These are phyloP conservation scores for Phyto melanocephala DNA, from an alignment of 2,888 invertebrate species.

Conservation along the genomic window DNA sequence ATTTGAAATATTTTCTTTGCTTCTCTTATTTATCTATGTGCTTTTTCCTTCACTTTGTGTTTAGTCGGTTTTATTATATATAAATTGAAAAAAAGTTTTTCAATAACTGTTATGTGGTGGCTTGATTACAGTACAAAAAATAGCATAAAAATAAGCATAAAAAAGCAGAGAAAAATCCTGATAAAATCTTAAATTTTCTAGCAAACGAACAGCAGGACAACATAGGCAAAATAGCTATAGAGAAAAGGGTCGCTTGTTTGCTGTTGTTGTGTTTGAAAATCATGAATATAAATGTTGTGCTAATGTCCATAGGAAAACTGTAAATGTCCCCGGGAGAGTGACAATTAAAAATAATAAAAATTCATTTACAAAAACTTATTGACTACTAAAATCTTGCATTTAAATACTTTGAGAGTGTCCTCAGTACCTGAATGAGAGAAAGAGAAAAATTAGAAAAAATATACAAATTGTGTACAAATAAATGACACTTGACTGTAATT, in stretches of 20 bases:
- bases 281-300: conserved; percentile 56
- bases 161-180: neutral
- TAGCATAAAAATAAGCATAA: conserved; percentile 2
- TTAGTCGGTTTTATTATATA: conserved; percentile 15
- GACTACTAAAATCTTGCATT: conserved; percentile 9
- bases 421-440: neutral
- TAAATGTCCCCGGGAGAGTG: conserved; percentile 6
- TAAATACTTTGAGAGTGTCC: neutral
- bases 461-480: neutral
- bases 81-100: conserved; percentile 52
- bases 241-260: neutral
- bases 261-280: conserved; percentile 22
- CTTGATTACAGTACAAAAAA: conserved; percentile 21
- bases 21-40: neutral
- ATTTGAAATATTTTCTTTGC: neutral
- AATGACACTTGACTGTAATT: too few relatives aligned
- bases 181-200: conserved; percentile 48
- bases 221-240: neutral
- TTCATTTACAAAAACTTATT: conserved; percentile 42
- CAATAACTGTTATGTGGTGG: conserved; percentile 55
- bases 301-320: conserved; percentile 17
- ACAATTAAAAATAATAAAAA: conserved; percentile 54
- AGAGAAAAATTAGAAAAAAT: neutral
- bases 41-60: neutral
- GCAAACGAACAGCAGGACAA: conserved; percentile 21